A percentile compares a stretch with the other conserved stretches of the same genome.
Evolutionary conservation across 2,888 invertebrate species (phyloP).

Genomic region (Amiota mariae): DNA sequence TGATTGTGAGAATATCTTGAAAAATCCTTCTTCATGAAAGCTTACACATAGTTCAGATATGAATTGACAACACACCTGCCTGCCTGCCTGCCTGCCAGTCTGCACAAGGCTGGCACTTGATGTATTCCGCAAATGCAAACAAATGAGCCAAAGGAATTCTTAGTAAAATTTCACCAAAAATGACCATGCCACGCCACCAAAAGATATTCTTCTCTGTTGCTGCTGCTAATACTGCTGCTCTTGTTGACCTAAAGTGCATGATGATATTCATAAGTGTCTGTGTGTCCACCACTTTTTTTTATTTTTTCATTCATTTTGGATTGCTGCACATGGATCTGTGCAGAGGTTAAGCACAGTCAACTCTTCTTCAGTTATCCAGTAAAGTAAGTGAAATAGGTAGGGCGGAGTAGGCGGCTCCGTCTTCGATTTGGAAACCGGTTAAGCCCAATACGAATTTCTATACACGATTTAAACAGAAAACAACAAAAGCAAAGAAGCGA

Average conservation of each 20-base stretch:
- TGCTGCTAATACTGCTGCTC: neutral
- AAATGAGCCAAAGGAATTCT: constrained; percentile 1
- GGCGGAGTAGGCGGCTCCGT: constrained; percentile 11
- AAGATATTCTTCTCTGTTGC: too few species aligned
- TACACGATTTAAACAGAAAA: constrained; percentile 62
- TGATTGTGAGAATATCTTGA: neutral
- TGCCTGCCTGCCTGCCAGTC: neutral
- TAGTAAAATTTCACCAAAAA: constrained; percentile 14
- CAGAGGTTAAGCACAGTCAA: constrained; percentile 12
- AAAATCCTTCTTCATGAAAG: neutral
- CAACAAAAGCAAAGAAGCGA: constrained; percentile 47
- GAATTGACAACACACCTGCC: neutral
- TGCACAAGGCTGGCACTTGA: neutral
- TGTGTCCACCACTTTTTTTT: neutral
- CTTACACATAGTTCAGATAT: too few species aligned
- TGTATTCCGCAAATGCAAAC: neutral
- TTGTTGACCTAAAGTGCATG: constrained; percentile 17
- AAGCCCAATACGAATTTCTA: constrained; percentile 63
- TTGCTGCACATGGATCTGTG: neutral
- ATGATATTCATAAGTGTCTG: neutral
- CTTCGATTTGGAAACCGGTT: constrained; percentile 57
- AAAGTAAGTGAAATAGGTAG: neutral
- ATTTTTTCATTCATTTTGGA: too few species aligned
- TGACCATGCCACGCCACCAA: neutral
- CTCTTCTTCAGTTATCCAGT: too few species aligned